Percentiles rank a stretch among this genome's conserved stretches.
phyloP scores from a whole-genome alignment of 2,797 vertebrate species.

The Erpetoichthys calabaricus region DNA sequence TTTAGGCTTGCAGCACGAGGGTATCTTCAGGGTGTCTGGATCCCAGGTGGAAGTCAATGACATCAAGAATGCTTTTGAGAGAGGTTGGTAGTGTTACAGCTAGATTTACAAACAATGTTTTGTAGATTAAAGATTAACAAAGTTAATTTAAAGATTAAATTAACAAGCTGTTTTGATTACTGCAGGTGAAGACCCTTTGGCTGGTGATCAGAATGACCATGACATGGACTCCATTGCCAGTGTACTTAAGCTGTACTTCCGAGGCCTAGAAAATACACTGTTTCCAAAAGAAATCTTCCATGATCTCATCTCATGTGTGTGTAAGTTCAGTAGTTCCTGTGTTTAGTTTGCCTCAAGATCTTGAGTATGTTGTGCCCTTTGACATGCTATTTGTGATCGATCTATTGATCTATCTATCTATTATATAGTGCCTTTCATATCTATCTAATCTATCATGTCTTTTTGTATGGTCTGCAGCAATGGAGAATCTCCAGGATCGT shows the following conservation, averaged over 20 bases:
- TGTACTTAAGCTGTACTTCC: slow-evolving; percentile 91
- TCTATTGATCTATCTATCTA: no score
- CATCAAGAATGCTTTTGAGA: slow-evolving; percentile 96
- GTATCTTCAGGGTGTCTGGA: slow-evolving; percentile 92
- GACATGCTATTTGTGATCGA: no score
- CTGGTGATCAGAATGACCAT: slow-evolving; percentile 92
- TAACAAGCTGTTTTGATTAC: slow-evolving; percentile 21
- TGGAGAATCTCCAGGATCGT: slow-evolving; percentile 85
- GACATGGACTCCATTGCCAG: slow-evolving; percentile 97
- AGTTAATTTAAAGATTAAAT: no score
- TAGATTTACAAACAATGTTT: background rate
- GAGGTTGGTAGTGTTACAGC: slow-evolving; percentile 51
- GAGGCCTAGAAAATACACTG: slow-evolving; percentile 81
- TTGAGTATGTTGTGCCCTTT: no score
- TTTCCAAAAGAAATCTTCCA: slow-evolving; percentile 97
- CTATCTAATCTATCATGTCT: slow-evolving; percentile 14
- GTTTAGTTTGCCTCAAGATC: no score
- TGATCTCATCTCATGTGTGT: slow-evolving; percentile 88
- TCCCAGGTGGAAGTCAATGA: slow-evolving; percentile 97
- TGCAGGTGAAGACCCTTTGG: slow-evolving; percentile 83
- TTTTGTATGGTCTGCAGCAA: slow-evolving; percentile 53
- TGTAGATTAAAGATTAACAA: background rate
- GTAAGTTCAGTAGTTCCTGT: slow-evolving; percentile 50
- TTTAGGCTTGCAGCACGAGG: slow-evolving; percentile 84
- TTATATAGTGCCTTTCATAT: no score